Conservation (phyloP, 2,888 invertebrate genomes). For the Uropetala carovei region DNA sequence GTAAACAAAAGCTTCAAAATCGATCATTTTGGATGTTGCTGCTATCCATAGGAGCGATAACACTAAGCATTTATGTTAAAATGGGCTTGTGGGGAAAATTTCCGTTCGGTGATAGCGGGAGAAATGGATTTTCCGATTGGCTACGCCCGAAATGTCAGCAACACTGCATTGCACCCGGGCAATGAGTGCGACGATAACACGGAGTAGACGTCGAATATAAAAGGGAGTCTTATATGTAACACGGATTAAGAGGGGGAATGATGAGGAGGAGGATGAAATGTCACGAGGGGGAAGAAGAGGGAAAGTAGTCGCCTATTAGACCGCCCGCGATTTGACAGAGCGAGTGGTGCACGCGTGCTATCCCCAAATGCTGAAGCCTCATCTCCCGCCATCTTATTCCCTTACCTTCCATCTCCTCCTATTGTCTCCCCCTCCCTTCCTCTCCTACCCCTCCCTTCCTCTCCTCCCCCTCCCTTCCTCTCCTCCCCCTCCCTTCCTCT, state of each 20-base stretch:
- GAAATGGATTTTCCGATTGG: not conserved
- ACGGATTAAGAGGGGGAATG: not conserved
- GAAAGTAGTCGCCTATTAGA: not conserved
- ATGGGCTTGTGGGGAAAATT: not conserved
- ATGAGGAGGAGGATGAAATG: not conserved
- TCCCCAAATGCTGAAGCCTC: not conserved
- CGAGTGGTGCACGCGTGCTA: not conserved
- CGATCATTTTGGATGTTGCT: not conserved
- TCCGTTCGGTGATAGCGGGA: not conserved
- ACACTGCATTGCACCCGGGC: not conserved
- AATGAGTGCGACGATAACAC: not conserved
- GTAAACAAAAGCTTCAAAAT: not conserved
- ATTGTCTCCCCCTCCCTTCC: not conserved
- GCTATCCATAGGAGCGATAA: not conserved
- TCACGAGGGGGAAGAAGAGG: not conserved
- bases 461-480: not conserved
- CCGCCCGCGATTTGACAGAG: slow-evolving; percentile 2
- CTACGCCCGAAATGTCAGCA: not conserved
- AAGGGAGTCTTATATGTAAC: too few relatives aligned
- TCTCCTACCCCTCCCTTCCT: not conserved
- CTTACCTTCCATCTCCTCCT: not conserved
- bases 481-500: not conserved
- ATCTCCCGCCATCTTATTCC: not conserved
- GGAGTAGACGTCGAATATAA: too few relatives aligned
- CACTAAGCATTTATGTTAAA: not conserved